Conservation (phyloP, 2,797 vertebrate genomes). For the Vipera ursinii region DNA sequence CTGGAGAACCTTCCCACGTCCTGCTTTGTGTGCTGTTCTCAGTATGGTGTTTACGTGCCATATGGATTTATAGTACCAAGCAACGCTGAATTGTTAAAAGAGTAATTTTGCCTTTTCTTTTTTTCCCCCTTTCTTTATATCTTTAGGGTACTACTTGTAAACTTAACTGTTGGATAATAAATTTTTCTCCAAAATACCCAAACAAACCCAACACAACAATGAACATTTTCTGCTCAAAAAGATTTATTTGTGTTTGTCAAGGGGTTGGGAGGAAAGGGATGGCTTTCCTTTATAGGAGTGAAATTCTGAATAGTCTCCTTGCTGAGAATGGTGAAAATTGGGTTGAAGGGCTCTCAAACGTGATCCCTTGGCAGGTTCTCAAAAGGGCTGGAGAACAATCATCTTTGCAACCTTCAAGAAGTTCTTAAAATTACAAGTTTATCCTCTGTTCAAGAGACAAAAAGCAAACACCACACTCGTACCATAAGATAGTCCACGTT, state of each 20-base stretch:
- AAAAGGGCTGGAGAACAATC: not conserved
- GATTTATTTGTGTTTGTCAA: conserved; percentile 30
- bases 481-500: not conserved
- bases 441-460: not conserved
- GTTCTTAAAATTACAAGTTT: not conserved
- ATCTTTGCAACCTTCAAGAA: not conserved
- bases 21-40: conserved; percentile 36
- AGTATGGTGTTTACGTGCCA: conserved; percentile 45
- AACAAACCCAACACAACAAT: not conserved
- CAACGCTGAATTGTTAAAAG: conserved; percentile 34
- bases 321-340: not conserved
- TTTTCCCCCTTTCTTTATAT: conserved; percentile 40
- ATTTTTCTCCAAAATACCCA: conserved; percentile 50
- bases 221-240: accelerated
- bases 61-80: conserved; percentile 35
- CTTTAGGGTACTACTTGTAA: conserved; percentile 52
- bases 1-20: not conserved
- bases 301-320: not conserved
- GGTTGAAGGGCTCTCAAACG: not conserved
- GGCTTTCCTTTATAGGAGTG: not conserved
- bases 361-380: not conserved
- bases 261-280: not conserved
- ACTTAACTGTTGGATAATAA: conserved; percentile 69
- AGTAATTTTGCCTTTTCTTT: conserved; percentile 42
- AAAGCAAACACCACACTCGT: not conserved